A percentile compares a stretch with the other conserved stretches of the same genome.
These are phyloP conservation scores for Beris chalybata DNA, from an alignment of 2,888 invertebrate genomes.

Conservation along the genomic window DNA sequence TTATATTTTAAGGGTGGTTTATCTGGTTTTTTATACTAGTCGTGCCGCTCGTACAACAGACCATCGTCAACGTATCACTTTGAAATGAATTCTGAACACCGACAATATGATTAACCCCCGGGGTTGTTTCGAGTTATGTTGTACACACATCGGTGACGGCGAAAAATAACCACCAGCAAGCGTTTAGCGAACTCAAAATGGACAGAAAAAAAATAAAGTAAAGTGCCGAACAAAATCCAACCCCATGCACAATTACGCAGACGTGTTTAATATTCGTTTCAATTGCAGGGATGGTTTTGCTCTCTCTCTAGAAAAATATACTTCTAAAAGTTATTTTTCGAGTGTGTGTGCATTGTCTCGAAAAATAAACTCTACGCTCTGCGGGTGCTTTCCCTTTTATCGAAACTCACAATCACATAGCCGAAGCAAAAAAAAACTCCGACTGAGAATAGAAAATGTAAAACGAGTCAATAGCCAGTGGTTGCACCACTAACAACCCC, in stretches of 20 bases:
- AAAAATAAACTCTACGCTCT: constrained; percentile 14
- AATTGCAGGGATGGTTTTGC: constrained; percentile 31
- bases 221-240: constrained; percentile 36
- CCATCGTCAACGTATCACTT: constrained; percentile 37
- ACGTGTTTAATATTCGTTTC: constrained; percentile 26
- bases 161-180: constrained; percentile 20
- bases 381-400: constrained; percentile 26
- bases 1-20: neutral
- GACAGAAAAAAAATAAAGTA: constrained; percentile 22
- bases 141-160: constrained; percentile 24
- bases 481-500: constrained; percentile 28
- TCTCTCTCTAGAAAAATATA: too few species aligned
- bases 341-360: too few species aligned
- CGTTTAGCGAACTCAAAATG: neutral
- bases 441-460: constrained; percentile 10
- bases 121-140: constrained; percentile 30
- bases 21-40: neutral
- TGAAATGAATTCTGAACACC: constrained; percentile 38
- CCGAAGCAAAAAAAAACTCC: too few species aligned
- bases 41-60: constrained; percentile 10
- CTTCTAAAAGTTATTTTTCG: too few species aligned
- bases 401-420: constrained; percentile 17
- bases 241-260: constrained; percentile 40
- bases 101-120: constrained; percentile 41
- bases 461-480: constrained; percentile 33